Evolutionary conservation across 2,113 vertebrate genomes (phyloP), one percentile per base, ranked within the genome.

Genomic region (Oceanodroma tethys): DNA sequence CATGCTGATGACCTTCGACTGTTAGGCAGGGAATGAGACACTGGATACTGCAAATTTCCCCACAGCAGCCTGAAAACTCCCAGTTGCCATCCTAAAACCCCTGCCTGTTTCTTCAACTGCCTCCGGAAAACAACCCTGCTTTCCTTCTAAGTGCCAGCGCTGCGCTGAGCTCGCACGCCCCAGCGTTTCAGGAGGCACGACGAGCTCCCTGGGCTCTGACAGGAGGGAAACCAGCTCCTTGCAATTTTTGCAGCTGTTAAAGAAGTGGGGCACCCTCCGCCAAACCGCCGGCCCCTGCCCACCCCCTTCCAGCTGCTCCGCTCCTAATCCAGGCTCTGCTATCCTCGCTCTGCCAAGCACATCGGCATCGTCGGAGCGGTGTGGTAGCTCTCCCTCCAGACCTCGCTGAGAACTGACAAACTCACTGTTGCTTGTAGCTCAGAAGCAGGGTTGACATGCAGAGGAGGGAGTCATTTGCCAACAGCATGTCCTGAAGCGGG

Each of bases 301-400:
- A n/a, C 4, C 58, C 36, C 4, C 55, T 89, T 74, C 55, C 86
- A 91, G 72, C 68, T 89, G 81, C 60, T 84, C 50, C 0, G 0
- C 38, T 93, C 60, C 65, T 55, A 62, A 42, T 67, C n/a, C 72
- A 58, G 75, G 36, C 42, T 73, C 67, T 13, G 34, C 13, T 50
- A 67, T 36, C 27, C 43, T 53, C 3, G 2, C 16, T 80, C 36
- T 9, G 1, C 18, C 38, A 30, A 10, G 0, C 26, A 53, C 63
- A 38, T 7, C 1, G 2, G 16, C 36, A 65, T 7, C 17, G 2
- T 4, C 1, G 0, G 7, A 18, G 40, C 27, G 11, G n/a, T 5
- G n/a, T 2, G 0, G 63, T 65, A 62, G 50, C 48, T 83, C 67
- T 73, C 34, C 27, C 52, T 63, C 48, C 30, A 32, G 56, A 34